These are phyloP conservation scores for Ceratosolen fusciceps DNA, from an alignment of 1,140 invertebrate genomes.

Conservation along the genomic window DNA sequence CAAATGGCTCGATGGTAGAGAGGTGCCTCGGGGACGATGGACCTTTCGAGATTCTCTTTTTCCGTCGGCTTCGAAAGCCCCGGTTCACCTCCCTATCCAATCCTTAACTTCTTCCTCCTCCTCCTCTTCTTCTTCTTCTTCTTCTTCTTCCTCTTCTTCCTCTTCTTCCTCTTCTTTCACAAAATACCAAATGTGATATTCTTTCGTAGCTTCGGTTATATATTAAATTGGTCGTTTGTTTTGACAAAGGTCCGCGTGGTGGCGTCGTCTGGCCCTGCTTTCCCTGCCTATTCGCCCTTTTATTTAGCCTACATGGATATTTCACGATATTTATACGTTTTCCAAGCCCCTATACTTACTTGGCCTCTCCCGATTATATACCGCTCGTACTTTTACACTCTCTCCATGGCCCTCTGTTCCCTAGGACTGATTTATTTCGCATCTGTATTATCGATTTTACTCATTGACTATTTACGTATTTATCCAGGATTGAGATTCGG, in stretches of 20 bases:
- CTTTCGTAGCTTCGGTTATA: not conserved
- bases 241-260: slow-evolving; percentile 2
- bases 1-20: not conserved
- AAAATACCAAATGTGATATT: not conserved
- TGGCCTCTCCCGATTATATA: no score
- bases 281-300: not conserved
- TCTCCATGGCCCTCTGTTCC: not conserved
- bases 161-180: not conserved
- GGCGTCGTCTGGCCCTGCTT: not conserved
- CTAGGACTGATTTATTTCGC: no score
- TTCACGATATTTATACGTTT: not conserved
- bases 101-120: not conserved
- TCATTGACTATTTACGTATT: not conserved
- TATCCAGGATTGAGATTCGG: not conserved
- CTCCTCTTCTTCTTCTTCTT: not conserved
- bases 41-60: slow-evolving; percentile 23
- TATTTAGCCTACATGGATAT: not conserved
- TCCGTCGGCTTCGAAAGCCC: no score
- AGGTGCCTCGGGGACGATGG: slow-evolving; percentile 17
- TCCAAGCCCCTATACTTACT: no score
- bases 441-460: not conserved
- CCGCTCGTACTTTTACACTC: not conserved
- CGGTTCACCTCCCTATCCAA: not conserved
- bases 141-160: not conserved
- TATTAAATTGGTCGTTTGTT: not conserved